Base-by-base conservation (phyloP, 2,113 vertebrate species). In the Scomber japonicus region DNA sequence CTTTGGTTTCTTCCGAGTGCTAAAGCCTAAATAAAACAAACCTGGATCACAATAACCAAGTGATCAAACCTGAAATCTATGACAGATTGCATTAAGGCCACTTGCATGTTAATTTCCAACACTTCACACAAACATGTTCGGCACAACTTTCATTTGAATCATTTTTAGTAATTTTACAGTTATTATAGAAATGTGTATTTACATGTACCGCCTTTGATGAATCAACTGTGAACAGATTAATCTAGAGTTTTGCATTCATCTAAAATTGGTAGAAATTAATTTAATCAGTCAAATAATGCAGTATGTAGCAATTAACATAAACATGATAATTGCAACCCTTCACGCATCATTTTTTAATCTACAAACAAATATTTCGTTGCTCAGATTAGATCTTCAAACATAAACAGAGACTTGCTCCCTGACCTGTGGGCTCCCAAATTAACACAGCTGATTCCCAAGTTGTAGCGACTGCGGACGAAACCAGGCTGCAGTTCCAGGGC, bases 391-490 rank as follows among this genome's bases (percentile, higher is more conserved):
- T 63, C 27, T 44, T 12, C 3, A 24, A 21, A 21, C 13, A 27
- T 27, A 27, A 27, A 27, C 24, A 27, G 24, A 27, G 24, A 27
- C 24, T 27, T 27, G 24, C 24, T 31, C 16, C 66, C 82, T 96
- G 84, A 99, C 98, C 97, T 96, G 89, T 99, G 98, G 40, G 97
- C 98, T 0, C 98, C 97, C 0, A 99, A 89, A 82, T 99, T 99
- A 78, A 99, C 97, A 67, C 98, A 99, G 88, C 98, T 99, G 87
- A 99, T 99, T 81, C 98, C 98, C 89, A 99, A 88, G 88, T 99
- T 99, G 86, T 99, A 99, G 61, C 98, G 97, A 76, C 98, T 99
- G 24, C 98, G 97, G 55, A 99, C 95, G 0, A 99, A 99, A 21
- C 98, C 98, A 0, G 98, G 98, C 90, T 99, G 98, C 14, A 99